Base-by-base conservation (phyloP, 2,113 vertebrate species). In the Myodes glareolus region DNA sequence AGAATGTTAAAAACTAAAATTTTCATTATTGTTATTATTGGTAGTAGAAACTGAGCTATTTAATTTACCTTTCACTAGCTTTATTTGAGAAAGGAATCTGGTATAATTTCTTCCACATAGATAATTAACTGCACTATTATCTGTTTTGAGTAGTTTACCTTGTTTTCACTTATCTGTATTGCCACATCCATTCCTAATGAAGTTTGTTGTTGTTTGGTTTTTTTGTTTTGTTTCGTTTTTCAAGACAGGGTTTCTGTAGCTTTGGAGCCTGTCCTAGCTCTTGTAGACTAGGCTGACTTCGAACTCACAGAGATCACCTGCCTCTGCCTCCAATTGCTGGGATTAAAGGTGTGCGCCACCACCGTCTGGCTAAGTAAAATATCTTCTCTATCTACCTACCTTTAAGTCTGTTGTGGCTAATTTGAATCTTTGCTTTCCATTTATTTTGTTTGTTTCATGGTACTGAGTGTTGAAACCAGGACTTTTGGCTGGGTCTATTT, bases 351-450 rank as follows among this genome's bases (percentile, higher is more conserved):
- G 14, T 55, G 52, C 52, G 0, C 52, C 52, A 55, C 52, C 52
- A 55, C 52, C 14, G 10, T 14, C 52, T 14, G 52, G 52, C 52
- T 52, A 55, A 31, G 8, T 39, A 23, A 67, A 36, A 45, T 50
- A 7, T 61, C 42, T 67, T 7, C 36, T 70, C 36, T 19, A 3
- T n/a, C 36, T 72, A n/a, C 17, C 68, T n/a, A n/a, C 29, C 45
- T 68, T 25, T 70, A 50, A 47, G 63, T 29, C 36, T 87, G 17
- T 45, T 2, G 5, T 70, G 65, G 19, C 65, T 87, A 87, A 68
- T 87, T 87, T 87, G 45, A 47, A 25, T 50, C 17, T 87, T 95
- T 87, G 31, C 58, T 81, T 93, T 91, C 39, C 87, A 27, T 70
- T 52, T 23, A 58, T 88, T 39, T 84, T 73, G 61, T 55, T 52